Base-by-base conservation (phyloP, 2,113 vertebrate species). In the Megaptera novaeangliae region DNA sequence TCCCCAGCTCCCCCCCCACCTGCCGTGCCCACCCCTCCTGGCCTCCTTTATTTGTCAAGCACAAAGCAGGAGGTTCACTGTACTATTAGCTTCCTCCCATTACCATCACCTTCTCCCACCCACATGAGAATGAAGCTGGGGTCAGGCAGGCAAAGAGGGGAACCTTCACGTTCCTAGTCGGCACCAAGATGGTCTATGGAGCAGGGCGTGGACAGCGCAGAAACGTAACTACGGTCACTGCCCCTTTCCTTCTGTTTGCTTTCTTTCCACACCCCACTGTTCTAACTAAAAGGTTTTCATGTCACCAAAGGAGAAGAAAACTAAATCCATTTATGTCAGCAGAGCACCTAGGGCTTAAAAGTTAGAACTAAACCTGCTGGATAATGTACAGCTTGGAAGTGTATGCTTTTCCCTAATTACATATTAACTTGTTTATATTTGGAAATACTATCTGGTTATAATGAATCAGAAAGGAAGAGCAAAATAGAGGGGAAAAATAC, bases 191-290 rank as follows among this genome's bases (percentile, higher is more conserved):
- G 52, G 71, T 75, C 66, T n/a, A 3, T 6, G 3, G 17, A 63
- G 49, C 21, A 41, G 63, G 72, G 74, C 0, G 5, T 23, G n/a
- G 57, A 49, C 5, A 29, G 52, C 0, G 5, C n/a, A 17, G 23
- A 57, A 18, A 20, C 0, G 0, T 13, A 59, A 25, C 29, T 8
- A 34, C 0, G 1, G 59, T 14, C 44, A 18, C 34, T 1, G 14
- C 3, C 15, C 31, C 39, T 31, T 34, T 13, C 23, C 72, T 36
- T 63, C 68, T 17, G 36, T 64, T 31, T 44, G 29, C 77, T 86
- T 52, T 55, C 59, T 46, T 59, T 23, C 46, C 34, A 36, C 10
- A 31, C 18, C 85, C 55, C 27, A 15, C 41, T 29, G 23, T 18
- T 52, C 10, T 21, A 44, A 20, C 27, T 57, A 29, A 59, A 81